Evolutionary conservation across 1,140 invertebrate species (phyloP), one percentile per base, ranked within the genome.

Genomic region (Bombus difficillimus): DNA sequence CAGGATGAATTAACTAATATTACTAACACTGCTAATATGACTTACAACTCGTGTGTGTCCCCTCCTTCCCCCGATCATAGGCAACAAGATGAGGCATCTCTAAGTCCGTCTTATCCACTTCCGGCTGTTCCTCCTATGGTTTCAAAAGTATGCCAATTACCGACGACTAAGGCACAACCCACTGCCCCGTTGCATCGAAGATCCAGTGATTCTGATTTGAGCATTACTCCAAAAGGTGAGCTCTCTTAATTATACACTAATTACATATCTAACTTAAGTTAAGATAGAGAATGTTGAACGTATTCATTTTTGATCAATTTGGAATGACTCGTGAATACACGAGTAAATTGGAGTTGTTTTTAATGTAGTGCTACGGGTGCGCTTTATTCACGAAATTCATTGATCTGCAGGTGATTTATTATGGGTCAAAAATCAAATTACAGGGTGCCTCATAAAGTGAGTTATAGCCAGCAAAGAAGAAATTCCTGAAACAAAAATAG

Each of bases 161-260:
- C 96, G 87, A 95, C 95, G 4, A 96, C 93, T 73, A 96, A 95
- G 93, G 96, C 94, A 91, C 95, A 86, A 86, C 88, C 85, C 94
- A 96, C 84, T 4, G 86, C 91, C 85, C 95, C 94, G 81, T 96
- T 97, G 80, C 97, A 97, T 92, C 95, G 98, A 73, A 96, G 98
- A 83, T 98, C 98, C 0, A 99, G 98, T 9, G 98, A 99, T 94
- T 99, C 98, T 5, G 98, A 99, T 95, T 95, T 99, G 73, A 98
- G 97, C 95, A 97, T 98, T 59, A 98, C 98, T 12, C 98, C 98
- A 5, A 99, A 98, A 97, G 98, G 98, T 98, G 95, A 94, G 94
- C 93, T 79, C 25, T 15, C 41, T 43, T 41, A 28, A 18, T 74
- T 57, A 32, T 3, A 75, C 41, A 28, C 12, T 37, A 57, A 32